Conservation (phyloP, 2,113 vertebrate species). For the Antidorcas marsupialis region DNA sequence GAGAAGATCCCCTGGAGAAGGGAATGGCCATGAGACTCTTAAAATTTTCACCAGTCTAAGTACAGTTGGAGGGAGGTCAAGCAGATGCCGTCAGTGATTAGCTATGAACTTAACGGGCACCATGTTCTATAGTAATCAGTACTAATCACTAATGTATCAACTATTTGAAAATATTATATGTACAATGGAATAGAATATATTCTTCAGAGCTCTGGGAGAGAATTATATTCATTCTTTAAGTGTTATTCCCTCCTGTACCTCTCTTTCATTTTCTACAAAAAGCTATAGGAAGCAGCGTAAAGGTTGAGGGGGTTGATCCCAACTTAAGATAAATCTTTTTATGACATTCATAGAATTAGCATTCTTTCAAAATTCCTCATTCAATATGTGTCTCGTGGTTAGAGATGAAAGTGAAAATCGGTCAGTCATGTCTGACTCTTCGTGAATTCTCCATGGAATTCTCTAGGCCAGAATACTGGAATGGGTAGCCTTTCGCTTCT, state of each 20-base stretch:
- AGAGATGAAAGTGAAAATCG: neutral
- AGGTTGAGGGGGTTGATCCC: neutral
- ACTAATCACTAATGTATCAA: neutral
- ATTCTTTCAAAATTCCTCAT: neutral
- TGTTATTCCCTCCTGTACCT: neutral
- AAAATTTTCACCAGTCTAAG: neutral
- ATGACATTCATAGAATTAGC: neutral
- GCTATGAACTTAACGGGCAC: neutral
- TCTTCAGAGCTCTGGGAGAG: neutral
- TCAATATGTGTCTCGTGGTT: neutral
- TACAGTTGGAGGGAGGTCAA: neutral
- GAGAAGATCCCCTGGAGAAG: neutral
- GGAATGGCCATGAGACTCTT: neutral
- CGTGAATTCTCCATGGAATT: neutral
- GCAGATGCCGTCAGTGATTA: neutral
- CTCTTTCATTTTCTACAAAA: neutral
- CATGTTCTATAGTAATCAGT: neutral
- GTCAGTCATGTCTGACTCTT: neutral
- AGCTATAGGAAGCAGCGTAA: neutral
- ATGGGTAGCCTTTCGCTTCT: neutral
- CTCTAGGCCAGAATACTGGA: neutral
- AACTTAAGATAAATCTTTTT: neutral
- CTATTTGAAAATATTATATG: neutral
- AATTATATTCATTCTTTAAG: neutral
- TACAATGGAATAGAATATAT: neutral